Percentiles rank a stretch among this genome's conserved stretches.
Evolutionary conservation across 2,113 vertebrate species (phyloP).

Genomic region (Boulengerochromis microlepis): DNA sequence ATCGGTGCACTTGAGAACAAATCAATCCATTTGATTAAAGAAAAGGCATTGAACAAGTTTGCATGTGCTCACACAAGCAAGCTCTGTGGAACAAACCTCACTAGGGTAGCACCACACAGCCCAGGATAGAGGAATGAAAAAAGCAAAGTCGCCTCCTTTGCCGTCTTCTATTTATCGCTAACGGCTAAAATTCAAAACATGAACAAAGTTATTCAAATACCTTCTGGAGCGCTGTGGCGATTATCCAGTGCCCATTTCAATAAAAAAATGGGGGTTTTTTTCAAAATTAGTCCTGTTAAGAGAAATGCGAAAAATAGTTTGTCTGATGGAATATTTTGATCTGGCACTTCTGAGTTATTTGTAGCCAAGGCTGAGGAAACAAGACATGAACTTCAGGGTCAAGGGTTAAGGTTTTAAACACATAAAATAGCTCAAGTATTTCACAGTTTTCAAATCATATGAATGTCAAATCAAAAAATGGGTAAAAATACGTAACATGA

Average conservation of each 20-base stretch:
- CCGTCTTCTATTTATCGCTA: not conserved
- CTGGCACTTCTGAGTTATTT: not conserved
- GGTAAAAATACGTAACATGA: not conserved
- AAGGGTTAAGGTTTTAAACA: not conserved
- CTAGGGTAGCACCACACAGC: not conserved
- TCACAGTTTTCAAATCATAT: not conserved
- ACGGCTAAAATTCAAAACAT: not conserved
- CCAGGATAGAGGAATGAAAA: not conserved
- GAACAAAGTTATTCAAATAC: not conserved
- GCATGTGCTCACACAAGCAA: not conserved
- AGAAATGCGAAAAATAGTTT: not conserved
- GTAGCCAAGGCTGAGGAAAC: not conserved
- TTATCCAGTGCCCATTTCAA: not conserved
- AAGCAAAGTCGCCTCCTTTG: not conserved
- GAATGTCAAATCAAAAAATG: not conserved
- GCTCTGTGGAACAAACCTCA: not conserved
- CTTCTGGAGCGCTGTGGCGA: not conserved
- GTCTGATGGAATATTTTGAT: not conserved
- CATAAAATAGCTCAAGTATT: not conserved
- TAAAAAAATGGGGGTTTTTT: not conserved
- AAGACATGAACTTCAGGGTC: fast-evolving
- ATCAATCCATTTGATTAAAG: constrained; percentile 1
- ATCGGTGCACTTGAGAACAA: not conserved
- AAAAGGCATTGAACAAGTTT: not conserved
- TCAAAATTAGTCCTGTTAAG: not conserved